Evolutionary conservation across 2,113 vertebrate species (phyloP).

Genomic region (Anser cygnoides): DNA sequence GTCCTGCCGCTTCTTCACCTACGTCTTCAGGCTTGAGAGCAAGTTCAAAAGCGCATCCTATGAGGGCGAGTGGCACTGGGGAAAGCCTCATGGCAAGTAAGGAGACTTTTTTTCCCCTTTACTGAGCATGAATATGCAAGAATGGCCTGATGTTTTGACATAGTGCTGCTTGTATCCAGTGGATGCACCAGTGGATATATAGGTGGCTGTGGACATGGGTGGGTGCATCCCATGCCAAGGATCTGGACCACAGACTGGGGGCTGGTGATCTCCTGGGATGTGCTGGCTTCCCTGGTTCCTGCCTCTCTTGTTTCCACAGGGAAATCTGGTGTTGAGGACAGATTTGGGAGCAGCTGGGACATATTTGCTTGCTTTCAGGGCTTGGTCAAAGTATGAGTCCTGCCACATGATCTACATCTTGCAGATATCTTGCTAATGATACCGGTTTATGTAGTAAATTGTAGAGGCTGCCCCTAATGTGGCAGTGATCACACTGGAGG

Average conservation of each 20-base stretch:
- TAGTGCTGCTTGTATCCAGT: too few species aligned
- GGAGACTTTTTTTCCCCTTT: neutral
- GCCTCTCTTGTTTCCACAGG: neutral
- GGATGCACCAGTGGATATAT: neutral
- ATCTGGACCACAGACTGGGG: neutral
- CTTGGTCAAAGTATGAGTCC: neutral
- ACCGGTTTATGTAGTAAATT: neutral
- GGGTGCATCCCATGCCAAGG: neutral
- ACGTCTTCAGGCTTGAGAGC: slow-evolving; percentile 66
- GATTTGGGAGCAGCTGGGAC: neutral
- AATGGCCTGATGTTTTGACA: neutral
- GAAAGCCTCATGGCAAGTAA: slow-evolving; percentile 80
- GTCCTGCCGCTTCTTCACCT: neutral
- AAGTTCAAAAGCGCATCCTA: slow-evolving; percentile 71
- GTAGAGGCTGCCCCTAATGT: neutral
- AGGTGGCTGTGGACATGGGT: neutral
- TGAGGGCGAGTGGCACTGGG: slow-evolving; percentile 75
- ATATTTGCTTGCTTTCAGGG: neutral
- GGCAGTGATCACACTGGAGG: neutral
- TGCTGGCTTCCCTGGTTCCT: neutral
- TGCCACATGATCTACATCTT: accelerated
- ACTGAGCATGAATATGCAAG: neutral
- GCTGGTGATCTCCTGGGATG: neutral
- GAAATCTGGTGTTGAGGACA: neutral
- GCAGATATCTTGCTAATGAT: neutral